A percentile compares a stretch with the other conserved stretches of the same genome.
phyloP scores from a whole-genome alignment of 2,797 vertebrate genomes.

The Dendrocincla fuliginosa region DNA sequence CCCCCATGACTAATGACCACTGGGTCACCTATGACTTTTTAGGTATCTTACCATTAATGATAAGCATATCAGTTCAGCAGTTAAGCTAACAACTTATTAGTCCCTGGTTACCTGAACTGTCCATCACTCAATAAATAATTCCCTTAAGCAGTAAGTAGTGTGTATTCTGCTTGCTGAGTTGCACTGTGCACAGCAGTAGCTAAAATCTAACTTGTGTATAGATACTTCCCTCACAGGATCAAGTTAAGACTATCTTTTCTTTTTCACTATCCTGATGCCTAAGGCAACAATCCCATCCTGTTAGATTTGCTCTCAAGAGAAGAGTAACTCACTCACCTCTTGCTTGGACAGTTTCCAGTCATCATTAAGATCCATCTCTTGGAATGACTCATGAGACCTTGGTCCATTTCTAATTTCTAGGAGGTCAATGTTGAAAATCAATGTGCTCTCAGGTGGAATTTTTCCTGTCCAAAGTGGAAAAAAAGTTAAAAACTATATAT shows the following conservation, averaged over 20 bases:
- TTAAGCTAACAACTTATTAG: neutral
- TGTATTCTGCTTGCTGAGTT: neutral
- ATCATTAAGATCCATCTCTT: constrained; percentile 98
- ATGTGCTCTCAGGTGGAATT: constrained; percentile 89
- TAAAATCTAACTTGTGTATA: neutral
- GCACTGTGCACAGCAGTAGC: neutral
- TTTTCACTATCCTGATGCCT: neutral
- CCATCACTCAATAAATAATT: neutral
- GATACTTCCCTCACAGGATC: neutral
- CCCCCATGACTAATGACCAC: neutral
- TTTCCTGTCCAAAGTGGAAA: constrained; percentile 79
- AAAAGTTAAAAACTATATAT: neutral
- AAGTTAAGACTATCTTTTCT: neutral
- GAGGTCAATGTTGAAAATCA: constrained; percentile 94
- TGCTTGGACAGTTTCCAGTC: constrained; percentile 94
- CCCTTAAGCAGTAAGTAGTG: neutral
- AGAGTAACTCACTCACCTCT: constrained; percentile 80
- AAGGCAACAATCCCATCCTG: neutral
- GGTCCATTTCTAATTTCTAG: constrained; percentile 94
- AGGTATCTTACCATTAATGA: neutral
- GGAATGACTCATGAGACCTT: constrained; percentile 94
- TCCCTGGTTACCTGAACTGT: neutral
- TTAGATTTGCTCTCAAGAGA: neutral
- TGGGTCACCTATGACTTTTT: neutral
- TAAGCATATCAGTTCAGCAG: neutral